Percentiles rank a stretch among this genome's conserved stretches.
Conservation (phyloP, 1,140 invertebrate genomes). For the Meloidogyne exigua region DNA sequence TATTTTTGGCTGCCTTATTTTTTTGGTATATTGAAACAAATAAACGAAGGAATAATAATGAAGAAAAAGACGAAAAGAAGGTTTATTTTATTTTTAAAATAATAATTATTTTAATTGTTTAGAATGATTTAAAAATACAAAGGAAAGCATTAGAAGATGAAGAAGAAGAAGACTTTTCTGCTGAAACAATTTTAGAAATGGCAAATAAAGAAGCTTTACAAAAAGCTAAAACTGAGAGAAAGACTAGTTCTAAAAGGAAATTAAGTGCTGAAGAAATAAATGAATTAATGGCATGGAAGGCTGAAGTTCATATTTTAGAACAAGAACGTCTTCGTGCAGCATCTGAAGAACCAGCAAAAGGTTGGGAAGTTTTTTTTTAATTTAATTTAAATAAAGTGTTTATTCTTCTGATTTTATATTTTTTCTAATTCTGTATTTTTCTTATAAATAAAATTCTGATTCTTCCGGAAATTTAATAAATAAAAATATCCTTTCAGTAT, state of each 20-base stretch:
- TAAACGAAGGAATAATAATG: conserved; percentile 20
- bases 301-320: conserved; percentile 9
- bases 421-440: background rate
- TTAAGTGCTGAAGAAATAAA: conserved; percentile 10
- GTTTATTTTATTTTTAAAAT: too few species aligned
- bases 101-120: too few species aligned
- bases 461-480: background rate
- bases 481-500: background rate
- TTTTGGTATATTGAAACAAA: conserved; percentile 34
- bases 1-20: conserved; percentile 30
- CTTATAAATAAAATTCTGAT: background rate
- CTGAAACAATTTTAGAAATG: conserved; percentile 18
- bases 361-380: background rate
- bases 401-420: background rate
- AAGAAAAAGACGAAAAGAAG: background rate
- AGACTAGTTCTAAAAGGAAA: conserved; percentile 20
- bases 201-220: conserved; percentile 12
- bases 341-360: conserved; percentile 2
- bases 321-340: conserved; percentile 15
- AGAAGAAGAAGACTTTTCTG: conserved; percentile 14
- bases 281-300: conserved; percentile 18
- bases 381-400: background rate
- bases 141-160: background rate
- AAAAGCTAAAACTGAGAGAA: conserved; percentile 9
- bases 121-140: too few species aligned